Conservation (phyloP, 2,113 vertebrate species). For the Pelusios castaneus region DNA sequence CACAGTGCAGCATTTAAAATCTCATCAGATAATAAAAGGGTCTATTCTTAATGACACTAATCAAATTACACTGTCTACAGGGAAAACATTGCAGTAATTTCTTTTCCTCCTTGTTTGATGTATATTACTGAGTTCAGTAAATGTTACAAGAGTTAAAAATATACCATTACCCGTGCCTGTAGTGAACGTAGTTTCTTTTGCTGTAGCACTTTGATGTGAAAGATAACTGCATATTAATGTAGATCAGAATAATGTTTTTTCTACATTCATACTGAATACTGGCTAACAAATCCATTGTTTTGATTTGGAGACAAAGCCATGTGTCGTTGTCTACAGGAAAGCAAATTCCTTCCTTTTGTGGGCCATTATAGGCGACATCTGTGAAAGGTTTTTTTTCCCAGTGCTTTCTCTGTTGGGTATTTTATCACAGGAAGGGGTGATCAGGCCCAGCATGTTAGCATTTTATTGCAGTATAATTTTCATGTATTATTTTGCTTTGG, state of each 20-base stretch:
- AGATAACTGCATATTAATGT: not conserved
- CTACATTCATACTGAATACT: not conserved
- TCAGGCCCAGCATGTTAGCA: not conserved
- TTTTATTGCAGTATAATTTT: not conserved
- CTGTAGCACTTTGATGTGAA: not conserved
- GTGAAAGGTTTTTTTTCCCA: not conserved
- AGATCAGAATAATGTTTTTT: not conserved
- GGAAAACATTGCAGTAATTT: not conserved
- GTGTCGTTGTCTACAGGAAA: not conserved
- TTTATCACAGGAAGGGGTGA: not conserved
- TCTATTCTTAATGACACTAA: not conserved
- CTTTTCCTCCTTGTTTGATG: not conserved
- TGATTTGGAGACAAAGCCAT: not conserved
- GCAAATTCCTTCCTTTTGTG: not conserved
- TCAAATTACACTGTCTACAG: not conserved
- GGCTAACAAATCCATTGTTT: not conserved
- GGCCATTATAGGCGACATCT: not conserved
- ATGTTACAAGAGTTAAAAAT: not conserved
- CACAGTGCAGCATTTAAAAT: not conserved
- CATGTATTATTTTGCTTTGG: slow-evolving; percentile 17
- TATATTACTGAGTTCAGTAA: not conserved
- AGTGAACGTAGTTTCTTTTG: not conserved
- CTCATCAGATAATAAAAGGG: not conserved
- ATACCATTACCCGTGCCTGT: not conserved
- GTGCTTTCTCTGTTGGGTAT: not conserved